phyloP scores from a whole-genome alignment of 2,797 vertebrate genomes.

The Leuciscus waleckii region DNA sequence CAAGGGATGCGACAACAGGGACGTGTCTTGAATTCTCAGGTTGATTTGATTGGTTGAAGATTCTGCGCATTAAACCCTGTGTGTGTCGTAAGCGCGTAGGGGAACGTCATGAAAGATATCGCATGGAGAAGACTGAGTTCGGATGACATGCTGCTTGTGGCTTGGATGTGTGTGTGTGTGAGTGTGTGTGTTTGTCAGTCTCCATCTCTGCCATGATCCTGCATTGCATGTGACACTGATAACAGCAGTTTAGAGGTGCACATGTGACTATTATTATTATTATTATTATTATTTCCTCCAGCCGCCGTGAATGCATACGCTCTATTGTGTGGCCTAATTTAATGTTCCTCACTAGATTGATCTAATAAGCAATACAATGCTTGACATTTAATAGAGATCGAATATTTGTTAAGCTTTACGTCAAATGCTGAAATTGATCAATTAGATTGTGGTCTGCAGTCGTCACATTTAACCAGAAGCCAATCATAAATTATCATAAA shows the following conservation, averaged over 20 bases:
- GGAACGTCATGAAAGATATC: constrained; percentile 13
- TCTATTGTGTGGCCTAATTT: background rate
- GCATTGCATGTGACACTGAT: constrained; percentile 58
- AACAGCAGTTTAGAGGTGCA: constrained; percentile 27
- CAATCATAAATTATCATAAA: background rate
- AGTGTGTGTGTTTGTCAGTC: constrained; percentile 28
- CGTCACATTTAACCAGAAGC: background rate
- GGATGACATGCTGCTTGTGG: constrained; percentile 41
- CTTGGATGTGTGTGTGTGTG: constrained; percentile 29
- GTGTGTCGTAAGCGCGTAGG: constrained; percentile 19
- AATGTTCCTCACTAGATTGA: background rate
- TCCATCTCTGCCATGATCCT: constrained; percentile 40
- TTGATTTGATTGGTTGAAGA: constrained; percentile 5
- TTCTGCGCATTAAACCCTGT: constrained; percentile 57
- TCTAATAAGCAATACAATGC: constrained; percentile 13
- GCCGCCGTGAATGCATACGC: background rate
- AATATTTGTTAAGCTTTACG: background rate
- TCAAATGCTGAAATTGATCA: background rate
- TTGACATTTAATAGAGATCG: background rate
- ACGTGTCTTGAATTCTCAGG: background rate
- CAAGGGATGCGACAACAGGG: background rate
- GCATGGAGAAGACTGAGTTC: constrained; percentile 50
- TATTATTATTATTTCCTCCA: background rate
- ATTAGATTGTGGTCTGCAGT: background rate
- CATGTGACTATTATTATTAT: constrained; percentile 11